Evolutionary conservation across 2,113 vertebrate genomes (phyloP), one percentile per base, ranked within the genome.

Genomic region (Cheilinus undulatus): DNA sequence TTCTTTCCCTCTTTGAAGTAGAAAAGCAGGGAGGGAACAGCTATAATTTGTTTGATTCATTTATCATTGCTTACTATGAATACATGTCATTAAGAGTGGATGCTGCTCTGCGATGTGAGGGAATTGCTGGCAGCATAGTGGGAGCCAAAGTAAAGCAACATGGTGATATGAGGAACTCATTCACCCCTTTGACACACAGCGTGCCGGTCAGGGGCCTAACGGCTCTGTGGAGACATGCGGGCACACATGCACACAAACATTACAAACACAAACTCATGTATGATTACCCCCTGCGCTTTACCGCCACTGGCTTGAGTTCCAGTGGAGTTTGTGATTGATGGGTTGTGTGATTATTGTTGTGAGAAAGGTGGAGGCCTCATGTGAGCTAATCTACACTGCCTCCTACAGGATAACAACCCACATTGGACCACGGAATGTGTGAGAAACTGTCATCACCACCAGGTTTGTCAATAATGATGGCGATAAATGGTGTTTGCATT

Each of bases 41-140:
- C 67, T 68, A 80, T 73, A 74, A 83, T 90, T 89, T 73, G 68
- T 83, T 80, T 74, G 82, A 91, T 88, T 89, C 61, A 76, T 88
- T 83, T 77, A 80, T 77, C 79, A 43, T 82, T 76, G 80, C 77
- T 82, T 82, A 72, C 66, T 73, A 81, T 76, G 86, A 81, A 81
- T 86, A 85, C 80, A 84, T 77, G 84, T 80, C 81, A 86, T 85
- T 86, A 86, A 62, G 71, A 62, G 57, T 69, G 56, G 66, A 57
- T 66, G 69, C 58, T 68, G 61, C 45, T 36, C 22, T 11, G 60
- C 27, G 30, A 82, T 83, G 80, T 78, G 87, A 64, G 66, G 68
- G 52, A 80, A 78, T 71, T 73, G 61, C 82, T 75, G 67, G 78
- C 69, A 80, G 84, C 67, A 71, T 34, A 56, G 65, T 45, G 42